Evolutionary conservation across 2,113 vertebrate species (phyloP), one percentile per base, ranked within the genome.

Genomic region (Carassius auratus): DNA sequence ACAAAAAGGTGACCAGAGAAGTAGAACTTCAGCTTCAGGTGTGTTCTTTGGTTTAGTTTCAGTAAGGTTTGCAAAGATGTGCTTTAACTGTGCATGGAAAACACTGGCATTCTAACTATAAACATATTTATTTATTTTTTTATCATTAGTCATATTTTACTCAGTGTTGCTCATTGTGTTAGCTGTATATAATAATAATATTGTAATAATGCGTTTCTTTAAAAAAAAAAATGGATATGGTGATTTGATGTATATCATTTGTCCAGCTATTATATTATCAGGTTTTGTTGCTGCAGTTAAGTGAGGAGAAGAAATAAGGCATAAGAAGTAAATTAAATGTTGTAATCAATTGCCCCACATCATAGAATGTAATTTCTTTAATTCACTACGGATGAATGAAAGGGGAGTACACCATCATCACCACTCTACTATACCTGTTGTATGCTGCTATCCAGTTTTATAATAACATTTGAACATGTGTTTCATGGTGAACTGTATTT

Each of bases 331-430:
- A 89, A 87, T 84, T 69, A 85, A 87, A 86, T 86, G 88, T 81
- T 81, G 87, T 75, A 86, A 80, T 87, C 86, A 85, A 83, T 87
- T 79, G 76, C 68, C 81, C 85, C 76, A 81, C 85, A 76, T 88
- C 75, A 66, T 50, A 74, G 75, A 86, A 76, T 62, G 66, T 86
- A 86, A 86, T 86, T 81, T 61, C 55, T n/a, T 59, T 73, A 33
- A 26, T 75, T 69, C 66, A 30, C 86, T 36, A 48, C 19, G 33
- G 86, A 62, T 38, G 45, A 50, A 61, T n/a, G 13, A 55, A 81
- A 66, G 9, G 38, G 57, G 12, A 75, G 19, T 80, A 66, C 82
- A 64, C 73, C 50, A 55, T 5, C 17, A n/a, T 10, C 52, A n/a
- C 21, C n/a, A 75, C 8, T 52, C 9, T 68, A 76, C 82, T 76